Percentiles rank a stretch among this genome's conserved stretches.
Evolutionary conservation across 2,888 invertebrate genomes (phyloP).

Genomic region (Drosophila incognita): DNA sequence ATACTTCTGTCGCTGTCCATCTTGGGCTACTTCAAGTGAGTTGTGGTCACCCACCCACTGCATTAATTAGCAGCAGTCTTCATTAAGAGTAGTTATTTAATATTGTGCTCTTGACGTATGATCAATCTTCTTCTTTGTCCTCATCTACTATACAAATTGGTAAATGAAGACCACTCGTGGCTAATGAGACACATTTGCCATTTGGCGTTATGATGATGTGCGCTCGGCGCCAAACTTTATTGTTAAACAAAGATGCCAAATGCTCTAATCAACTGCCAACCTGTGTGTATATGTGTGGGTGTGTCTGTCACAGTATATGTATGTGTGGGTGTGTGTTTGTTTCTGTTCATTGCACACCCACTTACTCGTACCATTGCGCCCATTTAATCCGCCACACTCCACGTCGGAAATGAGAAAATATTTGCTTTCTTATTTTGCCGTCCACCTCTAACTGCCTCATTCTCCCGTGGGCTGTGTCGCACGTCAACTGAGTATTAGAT

Average conservation of each 20-base stretch:
- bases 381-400: slow-evolving; percentile 55
- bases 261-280: slow-evolving; percentile 48
- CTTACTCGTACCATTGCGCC: slow-evolving; percentile 23
- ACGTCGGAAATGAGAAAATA: slow-evolving; percentile 72
- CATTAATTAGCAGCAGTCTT: slow-evolving; percentile 18
- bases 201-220: slow-evolving; percentile 42
- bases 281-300: slow-evolving; percentile 9
- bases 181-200: slow-evolving; percentile 49
- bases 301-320: neutral
- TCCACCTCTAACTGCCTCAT: neutral
- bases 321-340: slow-evolving; percentile 18
- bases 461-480: slow-evolving; percentile 8
- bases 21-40: slow-evolving; percentile 95
- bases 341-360: slow-evolving; percentile 50
- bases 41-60: slow-evolving; percentile 49
- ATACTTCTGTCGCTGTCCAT: slow-evolving; percentile 92
- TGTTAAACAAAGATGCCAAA: slow-evolving; percentile 62
- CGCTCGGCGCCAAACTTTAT: slow-evolving; percentile 68
- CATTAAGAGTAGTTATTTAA: neutral
- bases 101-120: slow-evolving; percentile 5
- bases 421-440: slow-evolving; percentile 49
- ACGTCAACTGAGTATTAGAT: slow-evolving; percentile 44
- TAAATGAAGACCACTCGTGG: slow-evolving; percentile 55
- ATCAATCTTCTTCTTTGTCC: slow-evolving; percentile 24
- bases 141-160: slow-evolving; percentile 15